Evolutionary conservation across 2,888 invertebrate genomes (phyloP).

Genomic region (Folsomia candida): DNA sequence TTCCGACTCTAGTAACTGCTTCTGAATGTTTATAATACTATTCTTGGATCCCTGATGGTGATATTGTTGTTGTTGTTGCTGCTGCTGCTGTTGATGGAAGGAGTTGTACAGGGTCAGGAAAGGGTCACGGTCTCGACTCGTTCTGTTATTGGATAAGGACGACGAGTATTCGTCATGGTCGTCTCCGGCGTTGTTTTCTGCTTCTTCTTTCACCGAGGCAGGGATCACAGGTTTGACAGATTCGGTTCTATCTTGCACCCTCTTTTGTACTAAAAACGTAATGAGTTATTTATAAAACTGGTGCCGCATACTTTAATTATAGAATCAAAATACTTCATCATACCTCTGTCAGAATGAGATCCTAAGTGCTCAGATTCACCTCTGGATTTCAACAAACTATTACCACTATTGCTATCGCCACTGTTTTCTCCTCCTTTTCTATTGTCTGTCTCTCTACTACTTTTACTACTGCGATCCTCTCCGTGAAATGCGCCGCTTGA

Average conservation of each 20-base stretch:
- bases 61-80: neutral
- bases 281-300: neutral
- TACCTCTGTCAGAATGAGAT: conserved; percentile 51
- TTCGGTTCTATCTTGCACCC: conserved; percentile 47
- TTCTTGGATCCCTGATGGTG: too few species aligned
- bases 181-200: conserved; percentile 18
- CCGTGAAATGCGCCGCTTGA: conserved; percentile 90
- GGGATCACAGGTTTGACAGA: conserved; percentile 46
- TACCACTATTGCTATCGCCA: conserved; percentile 33
- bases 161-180: neutral
- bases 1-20: neutral
- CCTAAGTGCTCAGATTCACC: conserved; percentile 50
- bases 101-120: too few species aligned
- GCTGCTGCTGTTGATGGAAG: neutral
- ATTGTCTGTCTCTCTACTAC: conserved; percentile 36
- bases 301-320: neutral
- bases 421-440: neutral
- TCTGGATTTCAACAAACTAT: conserved; percentile 41
- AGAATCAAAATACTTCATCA: neutral
- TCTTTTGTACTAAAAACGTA: conserved; percentile 48
- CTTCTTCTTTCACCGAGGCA: conserved; percentile 45
- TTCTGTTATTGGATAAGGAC: neutral
- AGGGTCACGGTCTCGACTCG: neutral
- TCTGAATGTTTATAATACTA: conserved; percentile 8
- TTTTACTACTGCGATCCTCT: conserved; percentile 53